phyloP scores from a whole-genome alignment of 2,113 vertebrate genomes.

The Ammodramus savannarum region DNA sequence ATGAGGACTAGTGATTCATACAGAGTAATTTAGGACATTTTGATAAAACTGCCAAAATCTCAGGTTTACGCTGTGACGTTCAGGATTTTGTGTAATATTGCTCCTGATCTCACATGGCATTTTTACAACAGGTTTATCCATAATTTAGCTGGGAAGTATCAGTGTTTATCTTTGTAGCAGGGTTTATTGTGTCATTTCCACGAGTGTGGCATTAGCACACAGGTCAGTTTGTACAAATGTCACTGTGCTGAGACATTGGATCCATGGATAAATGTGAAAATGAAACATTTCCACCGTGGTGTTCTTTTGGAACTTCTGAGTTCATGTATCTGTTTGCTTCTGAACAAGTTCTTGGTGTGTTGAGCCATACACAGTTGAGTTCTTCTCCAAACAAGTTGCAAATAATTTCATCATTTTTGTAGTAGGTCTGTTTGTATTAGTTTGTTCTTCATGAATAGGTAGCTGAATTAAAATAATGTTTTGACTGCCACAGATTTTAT shows the following conservation, averaged over 20 bases:
- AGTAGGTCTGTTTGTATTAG: background rate
- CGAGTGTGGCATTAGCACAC: background rate
- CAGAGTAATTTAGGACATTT: slow-evolving; percentile 59
- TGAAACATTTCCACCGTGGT: background rate
- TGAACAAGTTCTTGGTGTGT: background rate
- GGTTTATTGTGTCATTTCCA: background rate
- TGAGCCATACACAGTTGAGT: background rate
- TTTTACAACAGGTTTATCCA: slow-evolving; percentile 7
- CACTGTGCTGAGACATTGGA: background rate
- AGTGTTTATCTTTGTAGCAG: background rate
- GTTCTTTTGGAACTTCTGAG: background rate
- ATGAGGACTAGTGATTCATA: slow-evolving; percentile 49
- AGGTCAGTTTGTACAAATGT: background rate
- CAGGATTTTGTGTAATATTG: slow-evolving; percentile 33
- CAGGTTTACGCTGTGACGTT: slow-evolving; percentile 67
- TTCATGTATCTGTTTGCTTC: background rate
- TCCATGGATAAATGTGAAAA: background rate
- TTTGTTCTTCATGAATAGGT: background rate
- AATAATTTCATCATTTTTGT: background rate
- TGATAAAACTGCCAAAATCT: slow-evolving; percentile 74
- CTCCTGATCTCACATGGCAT: slow-evolving; percentile 45
- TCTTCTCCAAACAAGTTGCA: background rate
- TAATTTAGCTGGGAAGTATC: background rate
- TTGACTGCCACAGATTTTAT: background rate
- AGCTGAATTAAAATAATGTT: background rate